Base-by-base conservation (phyloP, 1,140 invertebrate species). In the Vanessa atalanta region DNA sequence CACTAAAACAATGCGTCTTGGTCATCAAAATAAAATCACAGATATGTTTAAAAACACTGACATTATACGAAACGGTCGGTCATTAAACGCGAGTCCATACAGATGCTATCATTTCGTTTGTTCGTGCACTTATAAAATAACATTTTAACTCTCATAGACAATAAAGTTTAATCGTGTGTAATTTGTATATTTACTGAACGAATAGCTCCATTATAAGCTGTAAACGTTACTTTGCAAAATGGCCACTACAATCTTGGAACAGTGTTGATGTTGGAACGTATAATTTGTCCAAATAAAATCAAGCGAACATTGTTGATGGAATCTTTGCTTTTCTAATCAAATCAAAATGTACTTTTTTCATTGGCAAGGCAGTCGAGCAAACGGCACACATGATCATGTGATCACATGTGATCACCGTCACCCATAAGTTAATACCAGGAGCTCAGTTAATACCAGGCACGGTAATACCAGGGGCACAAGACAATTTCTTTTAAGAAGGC, bases 271-370 rank as follows among this genome's bases (percentile, higher is more conserved):
- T 37, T 78, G 73, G 55, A 81, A 80, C 75, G 76, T 90, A 82
- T 88, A 88, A 90, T 88, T 90, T 88, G 72, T 69, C 72, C 72
- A 74, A 82, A 83, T 83, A 84, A 85, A 86, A 87, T 79, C 83
- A 89, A 83, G 71, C 74, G 16, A 60, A 68, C 77, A 73, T 66
- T 73, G 73, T 78, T 50, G 63, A 72, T 75, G 69, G 51, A 20
- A 65, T 69, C 43, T 20, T 61, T n/a, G 65, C 53, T 69, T 60
- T 43, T 8, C 14, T 8, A 14, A 20, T 65, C 15, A 14, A 47
- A 48, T 65, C 47, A 13, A 65, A 50, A 50, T 23, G 6, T 31
- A 31, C 20, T 31, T 31, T 31, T 31, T 31, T 31, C 3, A 31
- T 31, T 1, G 26, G 3, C 26, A 31, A 31, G 26, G 26, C 26